Conservation (phyloP, 2,888 invertebrate species). For the Abscondita cerata region DNA sequence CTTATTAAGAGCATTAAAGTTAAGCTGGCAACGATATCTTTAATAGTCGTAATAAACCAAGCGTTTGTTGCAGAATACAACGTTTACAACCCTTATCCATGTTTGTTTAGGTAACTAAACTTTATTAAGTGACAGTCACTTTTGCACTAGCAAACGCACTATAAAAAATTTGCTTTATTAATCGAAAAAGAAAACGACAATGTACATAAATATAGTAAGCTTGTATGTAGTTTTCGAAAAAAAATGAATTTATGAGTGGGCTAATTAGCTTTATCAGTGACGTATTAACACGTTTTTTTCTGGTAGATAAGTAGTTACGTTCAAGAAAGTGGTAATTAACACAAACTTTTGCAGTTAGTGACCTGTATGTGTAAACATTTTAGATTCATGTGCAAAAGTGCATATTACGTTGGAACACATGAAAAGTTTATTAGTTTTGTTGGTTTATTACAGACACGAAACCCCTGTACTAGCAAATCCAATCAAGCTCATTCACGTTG, state of each 20-base stretch:
- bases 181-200: no score
- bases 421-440: slow-evolving; percentile 37
- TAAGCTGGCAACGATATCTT: slow-evolving; percentile 6
- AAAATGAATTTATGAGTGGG: no score
- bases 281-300: slow-evolving; percentile 6
- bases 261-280: no score
- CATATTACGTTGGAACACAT: slow-evolving; percentile 15
- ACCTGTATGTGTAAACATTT: slow-evolving; percentile 28
- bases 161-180: no score
- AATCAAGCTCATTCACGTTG: slow-evolving; percentile 83
- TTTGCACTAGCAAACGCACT: no score
- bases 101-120: not conserved
- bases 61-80: not conserved
- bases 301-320: not conserved
- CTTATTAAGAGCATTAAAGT: not conserved
- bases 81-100: not conserved
- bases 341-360: slow-evolving; percentile 22
- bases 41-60: slow-evolving; percentile 12
- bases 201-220: no score
- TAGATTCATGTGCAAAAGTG: slow-evolving; percentile 24
- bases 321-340: not conserved
- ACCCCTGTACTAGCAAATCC: slow-evolving; percentile 82
- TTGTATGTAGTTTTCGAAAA: no score
- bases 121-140: no score
- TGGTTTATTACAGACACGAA: slow-evolving; percentile 75